Evolutionary conservation across 1,140 invertebrate genomes (phyloP).

Genomic region (Diabrotica undecimpunctata): DNA sequence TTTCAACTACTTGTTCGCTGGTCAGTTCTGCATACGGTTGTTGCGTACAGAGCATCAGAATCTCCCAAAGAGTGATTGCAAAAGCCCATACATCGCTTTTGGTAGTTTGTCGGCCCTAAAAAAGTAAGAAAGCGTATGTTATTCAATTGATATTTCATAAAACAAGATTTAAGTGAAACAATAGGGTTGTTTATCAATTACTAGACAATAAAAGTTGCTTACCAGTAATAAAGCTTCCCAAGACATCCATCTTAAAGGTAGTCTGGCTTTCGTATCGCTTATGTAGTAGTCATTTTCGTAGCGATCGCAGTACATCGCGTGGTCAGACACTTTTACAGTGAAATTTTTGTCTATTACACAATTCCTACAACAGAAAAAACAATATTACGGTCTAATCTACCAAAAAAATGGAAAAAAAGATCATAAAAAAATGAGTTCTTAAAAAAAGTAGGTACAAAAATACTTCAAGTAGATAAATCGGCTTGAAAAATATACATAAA

Average conservation of each 20-base stretch:
- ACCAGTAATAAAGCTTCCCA: slow-evolving; percentile 83
- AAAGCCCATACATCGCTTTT: slow-evolving; percentile 78
- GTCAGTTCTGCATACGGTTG: slow-evolving; percentile 70
- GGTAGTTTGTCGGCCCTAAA: slow-evolving; percentile 66
- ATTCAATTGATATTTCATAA: no score
- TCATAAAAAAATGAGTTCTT: no score
- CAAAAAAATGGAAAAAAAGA: no score
- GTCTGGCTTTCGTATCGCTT: slow-evolving; percentile 73
- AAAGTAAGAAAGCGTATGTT: slow-evolving; percentile 8
- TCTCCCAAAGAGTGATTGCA: slow-evolving; percentile 75
- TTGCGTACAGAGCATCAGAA: slow-evolving; percentile 68
- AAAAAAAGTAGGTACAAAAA: no score
- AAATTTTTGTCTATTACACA: slow-evolving; percentile 78
- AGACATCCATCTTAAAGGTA: slow-evolving; percentile 75
- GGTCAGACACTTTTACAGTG: slow-evolving; percentile 80
- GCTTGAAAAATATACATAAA: no score
- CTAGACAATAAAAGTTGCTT: slow-evolving; percentile 37
- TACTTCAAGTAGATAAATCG: no score
- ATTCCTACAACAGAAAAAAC: slow-evolving; percentile 58
- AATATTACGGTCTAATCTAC: no score
- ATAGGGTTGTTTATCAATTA: no score
- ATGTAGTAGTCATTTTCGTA: slow-evolving; percentile 82
- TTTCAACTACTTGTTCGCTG: slow-evolving; percentile 73
- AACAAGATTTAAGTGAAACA: not conserved
- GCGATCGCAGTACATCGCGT: slow-evolving; percentile 81